Evolutionary conservation across 2,888 invertebrate species (phyloP).

Genomic region (Apantesis nais): DNA sequence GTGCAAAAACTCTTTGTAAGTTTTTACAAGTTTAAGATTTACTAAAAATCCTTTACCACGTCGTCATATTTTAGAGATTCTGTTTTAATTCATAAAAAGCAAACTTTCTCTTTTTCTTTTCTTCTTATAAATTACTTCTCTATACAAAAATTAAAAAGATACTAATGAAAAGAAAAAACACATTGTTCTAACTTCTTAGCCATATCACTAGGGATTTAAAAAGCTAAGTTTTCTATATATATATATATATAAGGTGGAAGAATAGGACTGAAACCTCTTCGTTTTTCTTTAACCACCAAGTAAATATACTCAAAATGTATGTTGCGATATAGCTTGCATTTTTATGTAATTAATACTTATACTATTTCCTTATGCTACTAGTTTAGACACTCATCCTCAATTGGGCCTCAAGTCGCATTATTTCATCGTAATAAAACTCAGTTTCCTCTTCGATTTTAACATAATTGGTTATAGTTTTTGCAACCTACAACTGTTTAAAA

Average conservation of each 20-base stretch:
- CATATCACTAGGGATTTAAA: no score
- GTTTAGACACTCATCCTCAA: background rate
- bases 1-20: background rate
- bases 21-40: background rate
- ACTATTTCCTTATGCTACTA: background rate
- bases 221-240: no score
- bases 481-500: background rate
- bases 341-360: background rate
- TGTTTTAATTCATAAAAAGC: background rate
- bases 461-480: background rate
- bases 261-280: no score
- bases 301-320: no score
- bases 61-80: background rate
- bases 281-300: no score
- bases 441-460: background rate
- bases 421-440: background rate
- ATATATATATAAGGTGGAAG: no score
- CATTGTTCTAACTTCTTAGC: no score
- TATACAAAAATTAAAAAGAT: no score
- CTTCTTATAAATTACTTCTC: no score
- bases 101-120: no score
- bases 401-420: background rate
- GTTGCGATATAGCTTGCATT: background rate
- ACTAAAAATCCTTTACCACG: background rate
- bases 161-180: no score